Percentiles rank a stretch among this genome's conserved stretches.
Conservation (phyloP, 2,113 vertebrate genomes). For the Orcinus orca region DNA sequence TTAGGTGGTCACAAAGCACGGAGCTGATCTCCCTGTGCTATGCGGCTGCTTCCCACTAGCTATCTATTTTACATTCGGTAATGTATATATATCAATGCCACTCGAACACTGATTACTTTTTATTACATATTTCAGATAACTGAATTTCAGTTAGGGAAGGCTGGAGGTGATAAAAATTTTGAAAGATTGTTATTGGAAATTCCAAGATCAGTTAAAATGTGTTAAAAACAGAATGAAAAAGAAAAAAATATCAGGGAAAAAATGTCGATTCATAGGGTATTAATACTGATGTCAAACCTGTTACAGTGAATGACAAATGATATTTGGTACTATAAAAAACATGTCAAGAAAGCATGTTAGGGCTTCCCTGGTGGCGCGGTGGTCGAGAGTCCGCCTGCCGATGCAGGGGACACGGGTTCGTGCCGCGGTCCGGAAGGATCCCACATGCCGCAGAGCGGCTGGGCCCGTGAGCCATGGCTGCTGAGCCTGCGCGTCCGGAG, state of each 20-base stretch:
- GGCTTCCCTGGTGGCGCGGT: too few species aligned
- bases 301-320: neutral
- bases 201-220: constrained; percentile 13
- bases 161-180: neutral
- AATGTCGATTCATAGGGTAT: neutral
- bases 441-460: too few species aligned
- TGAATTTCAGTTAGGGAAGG: constrained; percentile 41
- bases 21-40: neutral
- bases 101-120: neutral
- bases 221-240: constrained; percentile 24
- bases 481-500: too few species aligned
- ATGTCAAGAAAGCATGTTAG: neutral
- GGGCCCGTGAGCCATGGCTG: too few species aligned
- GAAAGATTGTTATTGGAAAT: constrained; percentile 29
- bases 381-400: too few species aligned
- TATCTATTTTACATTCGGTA: too few species aligned
- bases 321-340: constrained; percentile 26
- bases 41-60: too few species aligned
- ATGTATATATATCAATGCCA: too few species aligned
- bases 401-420: too few species aligned
- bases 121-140: neutral
- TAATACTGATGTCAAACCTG: constrained; percentile 29
- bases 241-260: neutral
- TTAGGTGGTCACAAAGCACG: too few species aligned
- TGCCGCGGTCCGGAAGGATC: too few species aligned